A percentile compares a stretch with the other conserved stretches of the same genome.
Conservation (phyloP, 2,113 vertebrate genomes). For the Colistium nudipinnis region DNA sequence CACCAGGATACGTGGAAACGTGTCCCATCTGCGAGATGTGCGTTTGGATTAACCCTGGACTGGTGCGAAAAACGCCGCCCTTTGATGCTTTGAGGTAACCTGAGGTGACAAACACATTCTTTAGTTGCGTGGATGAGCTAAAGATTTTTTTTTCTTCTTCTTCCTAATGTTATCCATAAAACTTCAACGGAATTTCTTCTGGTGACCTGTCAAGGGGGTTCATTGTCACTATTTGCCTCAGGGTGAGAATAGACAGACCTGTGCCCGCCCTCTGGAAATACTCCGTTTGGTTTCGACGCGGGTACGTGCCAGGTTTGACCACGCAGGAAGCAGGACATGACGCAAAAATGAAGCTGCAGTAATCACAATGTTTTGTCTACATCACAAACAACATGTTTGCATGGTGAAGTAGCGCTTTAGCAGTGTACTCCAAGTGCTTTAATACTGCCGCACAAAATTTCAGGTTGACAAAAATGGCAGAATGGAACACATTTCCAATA, state of each 20-base stretch:
- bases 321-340: too few species aligned
- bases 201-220: too few species aligned
- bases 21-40: slow-evolving; percentile 20
- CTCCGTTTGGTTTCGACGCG: too few species aligned
- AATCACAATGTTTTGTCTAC: too few species aligned
- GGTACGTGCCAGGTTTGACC: too few species aligned
- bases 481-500: slow-evolving; percentile 44
- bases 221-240: slow-evolving; percentile 4
- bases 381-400: too few species aligned
- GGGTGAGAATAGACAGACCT: background rate
- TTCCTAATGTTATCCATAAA: slow-evolving; percentile 8
- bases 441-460: slow-evolving; percentile 14
- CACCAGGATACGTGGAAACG: slow-evolving; percentile 22
- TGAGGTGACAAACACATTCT: slow-evolving; percentile 3
- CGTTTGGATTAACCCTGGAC: slow-evolving; percentile 20
- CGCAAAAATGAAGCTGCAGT: too few species aligned
- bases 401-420: too few species aligned
- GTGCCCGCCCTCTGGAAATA: too few species aligned
- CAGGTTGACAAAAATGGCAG: slow-evolving; percentile 50
- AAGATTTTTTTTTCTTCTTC: background rate
- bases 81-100: background rate
- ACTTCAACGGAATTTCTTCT: slow-evolving; percentile 10
- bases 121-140: slow-evolving; percentile 13
- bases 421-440: too few species aligned
- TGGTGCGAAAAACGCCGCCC: slow-evolving; percentile 2